Percentiles rank a stretch among this genome's conserved stretches.
Conservation (phyloP, 2,888 invertebrate genomes). For the Zootermopsis nevadensis region DNA sequence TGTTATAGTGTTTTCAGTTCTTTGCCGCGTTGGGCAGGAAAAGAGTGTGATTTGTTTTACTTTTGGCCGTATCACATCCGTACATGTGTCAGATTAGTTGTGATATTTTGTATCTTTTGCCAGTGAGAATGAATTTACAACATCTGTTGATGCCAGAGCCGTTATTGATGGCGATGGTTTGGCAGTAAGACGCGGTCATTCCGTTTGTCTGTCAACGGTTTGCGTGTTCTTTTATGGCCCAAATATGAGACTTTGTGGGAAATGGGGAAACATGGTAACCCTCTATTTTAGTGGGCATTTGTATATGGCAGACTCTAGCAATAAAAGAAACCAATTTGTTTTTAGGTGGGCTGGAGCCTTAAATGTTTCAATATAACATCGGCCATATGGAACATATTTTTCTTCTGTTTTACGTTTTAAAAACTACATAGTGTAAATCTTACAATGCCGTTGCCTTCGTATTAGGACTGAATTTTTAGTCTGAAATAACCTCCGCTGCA, state of each 20-base stretch:
- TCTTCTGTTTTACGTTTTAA: neutral
- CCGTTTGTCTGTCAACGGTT: neutral
- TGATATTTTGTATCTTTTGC: no score
- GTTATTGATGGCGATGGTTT: no score
- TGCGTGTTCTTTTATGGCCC: neutral
- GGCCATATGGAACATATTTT: neutral
- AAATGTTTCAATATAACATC: neutral
- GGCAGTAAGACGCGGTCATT: no score
- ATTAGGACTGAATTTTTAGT: neutral
- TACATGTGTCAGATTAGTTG: no score
- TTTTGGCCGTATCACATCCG: no score
- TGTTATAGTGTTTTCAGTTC: no score
- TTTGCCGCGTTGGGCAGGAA: no score
- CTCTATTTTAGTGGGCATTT: constrained; percentile 10
- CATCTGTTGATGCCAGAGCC: no score
- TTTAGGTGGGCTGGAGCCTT: constrained; percentile 20
- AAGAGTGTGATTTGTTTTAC: no score
- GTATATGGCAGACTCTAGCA: constrained; percentile 6
- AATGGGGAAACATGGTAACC: neutral
- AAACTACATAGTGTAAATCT: neutral
- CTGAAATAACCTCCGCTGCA: neutral
- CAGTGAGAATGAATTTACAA: no score
- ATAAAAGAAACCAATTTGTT: constrained; percentile 35
- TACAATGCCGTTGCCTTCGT: neutral
- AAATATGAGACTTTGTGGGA: neutral